Conservation (phyloP, 2,113 vertebrate genomes). For the Microcebus jonahi region DNA sequence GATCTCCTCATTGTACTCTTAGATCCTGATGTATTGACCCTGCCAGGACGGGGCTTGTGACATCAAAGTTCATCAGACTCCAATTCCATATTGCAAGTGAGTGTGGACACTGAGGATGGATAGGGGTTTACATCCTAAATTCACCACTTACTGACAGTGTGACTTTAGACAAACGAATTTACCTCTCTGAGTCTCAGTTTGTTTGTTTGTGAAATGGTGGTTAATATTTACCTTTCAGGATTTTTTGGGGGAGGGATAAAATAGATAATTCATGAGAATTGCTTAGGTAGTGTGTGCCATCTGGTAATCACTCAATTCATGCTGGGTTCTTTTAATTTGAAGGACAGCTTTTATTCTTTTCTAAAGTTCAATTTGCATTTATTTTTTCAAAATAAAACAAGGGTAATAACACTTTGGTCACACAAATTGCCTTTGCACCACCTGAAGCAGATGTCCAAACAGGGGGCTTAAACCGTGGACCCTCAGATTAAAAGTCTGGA, state of each 20-base stretch:
- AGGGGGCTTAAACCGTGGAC: too few species aligned
- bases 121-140: background rate
- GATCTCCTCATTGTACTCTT: background rate
- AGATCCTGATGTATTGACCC: background rate
- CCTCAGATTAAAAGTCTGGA: too few species aligned
- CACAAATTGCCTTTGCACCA: too few species aligned
- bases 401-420: too few species aligned
- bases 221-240: background rate
- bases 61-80: background rate
- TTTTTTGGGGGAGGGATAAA: background rate
- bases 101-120: background rate
- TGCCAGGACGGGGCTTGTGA: background rate
- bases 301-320: background rate
- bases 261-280: background rate
- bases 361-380: too few species aligned
- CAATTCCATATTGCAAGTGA: background rate
- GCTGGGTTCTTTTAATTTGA: too few species aligned
- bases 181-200: background rate
- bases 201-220: background rate
- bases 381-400: too few species aligned
- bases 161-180: background rate
- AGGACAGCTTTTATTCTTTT: too few species aligned
- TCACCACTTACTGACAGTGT: background rate
- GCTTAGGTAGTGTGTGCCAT: background rate
- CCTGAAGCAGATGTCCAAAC: too few species aligned